Percentiles rank a stretch among this genome's conserved stretches.
Conservation (phyloP, 2,113 vertebrate genomes). For the Sula dactylatra region DNA sequence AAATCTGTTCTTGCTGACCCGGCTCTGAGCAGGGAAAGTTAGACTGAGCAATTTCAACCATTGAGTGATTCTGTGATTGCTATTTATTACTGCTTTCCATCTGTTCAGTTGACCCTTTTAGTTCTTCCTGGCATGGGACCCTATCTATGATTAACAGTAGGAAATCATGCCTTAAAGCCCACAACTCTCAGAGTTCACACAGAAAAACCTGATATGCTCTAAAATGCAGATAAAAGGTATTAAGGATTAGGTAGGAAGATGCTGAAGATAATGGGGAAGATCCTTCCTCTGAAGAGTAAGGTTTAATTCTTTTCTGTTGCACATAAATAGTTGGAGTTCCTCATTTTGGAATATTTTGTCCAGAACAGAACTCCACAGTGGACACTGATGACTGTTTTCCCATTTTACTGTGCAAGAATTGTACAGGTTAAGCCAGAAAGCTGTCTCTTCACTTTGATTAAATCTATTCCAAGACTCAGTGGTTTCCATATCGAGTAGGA, state of each 20-base stretch:
- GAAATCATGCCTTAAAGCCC: background rate
- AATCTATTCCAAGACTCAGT: background rate
- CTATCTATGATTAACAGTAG: background rate
- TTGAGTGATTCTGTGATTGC: background rate
- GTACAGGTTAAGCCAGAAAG: background rate
- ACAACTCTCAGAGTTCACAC: background rate
- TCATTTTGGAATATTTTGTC: background rate
- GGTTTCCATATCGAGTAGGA: background rate
- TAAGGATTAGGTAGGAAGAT: background rate
- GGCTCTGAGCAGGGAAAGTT: background rate
- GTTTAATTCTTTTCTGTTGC: background rate
- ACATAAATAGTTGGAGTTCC: background rate
- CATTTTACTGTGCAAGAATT: background rate
- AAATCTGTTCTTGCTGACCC: background rate
- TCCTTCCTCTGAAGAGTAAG: background rate
- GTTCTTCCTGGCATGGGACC: background rate
- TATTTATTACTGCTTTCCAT: background rate
- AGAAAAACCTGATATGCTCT: background rate
- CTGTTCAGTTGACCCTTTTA: background rate
- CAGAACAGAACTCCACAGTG: background rate
- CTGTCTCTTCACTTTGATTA: background rate
- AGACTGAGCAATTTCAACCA: background rate
- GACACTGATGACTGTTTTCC: background rate
- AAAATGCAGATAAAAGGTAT: background rate
- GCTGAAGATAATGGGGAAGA: background rate